These are phyloP conservation scores for Triops cancriformis DNA, from an alignment of 1,140 invertebrate species.

Conservation along the genomic window DNA sequence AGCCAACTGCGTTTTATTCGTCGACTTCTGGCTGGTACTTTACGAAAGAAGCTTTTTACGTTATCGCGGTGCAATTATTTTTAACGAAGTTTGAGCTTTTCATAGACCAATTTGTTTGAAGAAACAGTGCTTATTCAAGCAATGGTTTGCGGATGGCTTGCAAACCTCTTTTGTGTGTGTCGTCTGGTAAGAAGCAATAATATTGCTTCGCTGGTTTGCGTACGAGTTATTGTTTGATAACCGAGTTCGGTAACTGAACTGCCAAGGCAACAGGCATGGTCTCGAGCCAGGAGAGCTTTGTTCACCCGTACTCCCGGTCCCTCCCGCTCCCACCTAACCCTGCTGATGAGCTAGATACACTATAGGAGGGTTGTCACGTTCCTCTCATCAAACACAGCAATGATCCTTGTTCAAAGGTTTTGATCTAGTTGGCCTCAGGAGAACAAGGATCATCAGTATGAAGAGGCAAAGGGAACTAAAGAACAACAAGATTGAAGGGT, in stretches of 20 bases:
- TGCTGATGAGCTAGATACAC: not conserved
- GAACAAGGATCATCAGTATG: constrained; percentile 5
- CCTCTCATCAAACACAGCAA: not conserved
- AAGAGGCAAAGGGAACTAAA: not conserved
- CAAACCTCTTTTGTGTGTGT: too few species aligned
- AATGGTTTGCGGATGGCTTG: too few species aligned
- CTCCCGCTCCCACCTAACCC: not conserved
- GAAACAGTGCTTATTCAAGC: too few species aligned
- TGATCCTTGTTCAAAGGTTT: constrained; percentile 12
- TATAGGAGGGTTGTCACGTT: not conserved
- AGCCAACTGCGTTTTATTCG: too few species aligned
- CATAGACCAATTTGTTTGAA: too few species aligned
- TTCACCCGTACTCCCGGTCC: not conserved
- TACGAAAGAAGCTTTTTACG: too few species aligned
- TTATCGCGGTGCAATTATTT: too few species aligned
- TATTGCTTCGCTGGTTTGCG: not conserved
- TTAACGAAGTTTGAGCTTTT: too few species aligned
- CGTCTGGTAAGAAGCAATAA: not conserved
- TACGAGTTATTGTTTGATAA: not conserved
- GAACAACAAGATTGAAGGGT: not conserved
- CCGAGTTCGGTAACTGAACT: not conserved
- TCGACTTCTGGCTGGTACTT: too few species aligned
- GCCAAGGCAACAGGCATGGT: not conserved
- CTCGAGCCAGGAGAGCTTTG: not conserved
- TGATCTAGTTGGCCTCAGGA: not conserved